Evolutionary conservation across 1,140 invertebrate genomes (phyloP), one percentile per base, ranked within the genome.

Genomic region (Antheraea pernyi): DNA sequence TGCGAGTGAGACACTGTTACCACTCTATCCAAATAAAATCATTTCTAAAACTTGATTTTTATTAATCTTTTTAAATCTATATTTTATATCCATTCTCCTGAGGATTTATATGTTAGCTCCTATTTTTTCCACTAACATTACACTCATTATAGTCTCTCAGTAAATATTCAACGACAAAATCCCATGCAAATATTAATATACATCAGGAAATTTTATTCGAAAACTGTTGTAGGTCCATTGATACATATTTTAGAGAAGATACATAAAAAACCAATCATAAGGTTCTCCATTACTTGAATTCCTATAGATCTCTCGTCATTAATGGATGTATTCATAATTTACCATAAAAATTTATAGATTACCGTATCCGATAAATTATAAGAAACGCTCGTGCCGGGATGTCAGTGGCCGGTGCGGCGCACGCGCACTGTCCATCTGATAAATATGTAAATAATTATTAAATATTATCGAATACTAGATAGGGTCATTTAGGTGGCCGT

Each of bases 381-480:
- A 46, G 18, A 70, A 67, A 75, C 70, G 59, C 59, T 72, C 61
- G 72, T 63, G 66, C 62, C 59, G 71, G 71, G 70, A 76, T 75
- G 73, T 76, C 73, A 72, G 66, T 53, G 59, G 42, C 72, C 60
- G 46, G 59, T 70, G 71, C 77, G 46, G 59, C 72, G 71, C 77
- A 83, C 79, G 77, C 73, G 78, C 70, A 73, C 58, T 74, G 68
- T 71, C 62, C 76, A 84, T 84, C 82, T 79, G 82, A 84, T 84
- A 82, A 79, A 81, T 75, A 82, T 82, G 78, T 81, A 78, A 81
- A 84, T 91, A 89, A 89, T 91, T 91, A 91, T 91, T 89, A 89
- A 89, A 91, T 88, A 91, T 88, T 91, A 89, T 89, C 85, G 78
- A 83, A 84, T 77, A 81, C 75, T 78, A 83, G 89, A 89, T 88